These are phyloP conservation scores for Perognathus longimembris DNA, from an alignment of 2,113 vertebrate genomes.

Conservation along the genomic window DNA sequence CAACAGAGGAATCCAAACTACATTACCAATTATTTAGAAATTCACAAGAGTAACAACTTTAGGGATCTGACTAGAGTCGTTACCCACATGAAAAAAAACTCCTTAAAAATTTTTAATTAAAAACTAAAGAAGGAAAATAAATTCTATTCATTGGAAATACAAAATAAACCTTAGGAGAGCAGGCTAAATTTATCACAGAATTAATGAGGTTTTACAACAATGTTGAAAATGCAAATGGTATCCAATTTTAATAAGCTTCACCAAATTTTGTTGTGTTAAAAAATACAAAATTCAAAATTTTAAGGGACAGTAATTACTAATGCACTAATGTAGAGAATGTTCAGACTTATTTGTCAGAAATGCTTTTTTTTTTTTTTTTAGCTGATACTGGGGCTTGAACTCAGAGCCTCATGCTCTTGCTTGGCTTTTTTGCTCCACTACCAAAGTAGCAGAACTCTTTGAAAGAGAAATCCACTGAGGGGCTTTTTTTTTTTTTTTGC, in stretches of 20 bases:
- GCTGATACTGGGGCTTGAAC: no score
- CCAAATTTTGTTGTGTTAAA: not conserved
- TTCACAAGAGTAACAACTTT: not conserved
- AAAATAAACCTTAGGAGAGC: constrained; percentile 31
- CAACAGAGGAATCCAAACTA: constrained; percentile 12
- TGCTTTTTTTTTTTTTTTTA: no score
- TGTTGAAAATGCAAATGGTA: constrained; percentile 9
- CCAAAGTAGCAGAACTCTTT: not conserved
- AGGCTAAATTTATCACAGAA: constrained; percentile 44
- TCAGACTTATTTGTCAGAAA: constrained; percentile 24
- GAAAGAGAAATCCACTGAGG: constrained; percentile 12
- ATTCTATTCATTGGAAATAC: constrained; percentile 28
- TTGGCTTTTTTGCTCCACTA: no score
- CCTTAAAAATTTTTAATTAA: not conserved
- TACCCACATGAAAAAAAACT: not conserved
- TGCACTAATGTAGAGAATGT: constrained; percentile 24
- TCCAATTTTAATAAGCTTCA: constrained; percentile 40
- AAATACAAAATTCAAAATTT: constrained; percentile 53
- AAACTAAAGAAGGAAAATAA: not conserved
- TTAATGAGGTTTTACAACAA: not conserved
- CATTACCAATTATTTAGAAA: constrained; percentile 24
- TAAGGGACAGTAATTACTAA: not conserved
- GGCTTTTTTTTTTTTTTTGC: no score
- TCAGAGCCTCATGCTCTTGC: no score
- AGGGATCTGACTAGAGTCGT: not conserved